Base-by-base conservation (phyloP, 2,797 vertebrate genomes). In the Alca torda region DNA sequence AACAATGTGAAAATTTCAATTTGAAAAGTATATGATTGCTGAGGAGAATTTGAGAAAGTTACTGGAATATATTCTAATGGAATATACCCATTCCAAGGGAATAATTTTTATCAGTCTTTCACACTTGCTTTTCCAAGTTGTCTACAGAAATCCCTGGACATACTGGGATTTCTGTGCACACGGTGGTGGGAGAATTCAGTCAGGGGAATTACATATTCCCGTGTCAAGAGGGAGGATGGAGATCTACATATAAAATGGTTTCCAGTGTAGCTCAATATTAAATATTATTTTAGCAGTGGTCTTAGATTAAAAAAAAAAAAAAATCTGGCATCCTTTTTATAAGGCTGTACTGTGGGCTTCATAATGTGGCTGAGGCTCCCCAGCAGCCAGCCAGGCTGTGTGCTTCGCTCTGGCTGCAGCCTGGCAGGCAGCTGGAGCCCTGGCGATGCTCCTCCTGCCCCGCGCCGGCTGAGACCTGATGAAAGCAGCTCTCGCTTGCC, bases 401-500 rank as follows among this genome's bases (percentile, higher is more conserved):
- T 6, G 20, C 67, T 37, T 20, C 67, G 46, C 23, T n/a, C 41
- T 50, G 53, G 14, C 19, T 35, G 23, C 33, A 26, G 6, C 53
- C 65, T 7, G 4, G 15, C 13, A 16, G 45, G 37, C 51, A 65
- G 35, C 41, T 23, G 63, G 37, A 31, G 41, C 60, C 13, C 6
- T 11, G 23, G 31, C 9, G 14, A 10, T 48, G 45, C 26, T 61
- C 20, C 30, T 43, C 11, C 37, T 23, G 68, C 33, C 16, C 30
- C 11, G 10, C 0, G 0, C 31, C 2, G 1, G 13, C 30, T 4
- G 17, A 79, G 11, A 61, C 20, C 13, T 28, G n/a, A 48, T 4
- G 20, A 28, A 65, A 53, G 33, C 28, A 80, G 9, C 11, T 80
- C 89, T 65, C 50, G 30, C 17, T 67, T 50, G 45, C 33, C 10